Base-by-base conservation (phyloP, 2,113 vertebrate genomes). In the Carassius gibelio region DNA sequence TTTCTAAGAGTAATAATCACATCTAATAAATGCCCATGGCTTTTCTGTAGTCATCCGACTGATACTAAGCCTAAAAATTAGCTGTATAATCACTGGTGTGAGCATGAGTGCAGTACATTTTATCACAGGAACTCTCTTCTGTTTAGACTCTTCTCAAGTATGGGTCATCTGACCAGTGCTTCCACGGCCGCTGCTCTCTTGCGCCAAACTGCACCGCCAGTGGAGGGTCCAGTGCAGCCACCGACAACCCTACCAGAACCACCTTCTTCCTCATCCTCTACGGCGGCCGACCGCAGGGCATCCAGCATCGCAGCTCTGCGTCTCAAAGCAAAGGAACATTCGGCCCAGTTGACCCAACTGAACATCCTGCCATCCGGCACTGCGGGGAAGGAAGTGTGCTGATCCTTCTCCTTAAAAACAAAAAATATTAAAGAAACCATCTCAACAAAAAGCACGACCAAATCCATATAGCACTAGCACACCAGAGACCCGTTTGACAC, bases 321-420 rank as follows among this genome's bases (percentile, higher is more conserved):
- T 93, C 97, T 99, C 92, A 98, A 99, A 94, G 97, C 97, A 85
- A 98, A 98, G 93, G 97, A 99, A 93, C 97, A 99, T 92, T 98
- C 97, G 3, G 98, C 98, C 76, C 98, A 99, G 94, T 96, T 99
- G 90, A 99, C 97, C 89, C 98, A 99, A 94, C 97, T 99, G 88
- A 99, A 98, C 95, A 97, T 99, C 93, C 95, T 99, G 93, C 97
- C 97, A n/a, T 89, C 96, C 26, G 96, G 93, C 91, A 95, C 94
- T 89, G 89, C 98, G 62, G 97, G 98, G 93, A 99, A 99, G 95
- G 98, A 99, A 96, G 98, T 99, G 94, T 99, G 97, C 96, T 99
- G 96, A 98, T 87, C 34, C 84, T 57, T 74, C 61, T 13, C 82
- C 57, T 89, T 87, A 88, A 76, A 76, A 76, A 76, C 45, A 86